Evolutionary conservation across 2,797 vertebrate genomes (phyloP).

Genomic region (Falco columbarius): DNA sequence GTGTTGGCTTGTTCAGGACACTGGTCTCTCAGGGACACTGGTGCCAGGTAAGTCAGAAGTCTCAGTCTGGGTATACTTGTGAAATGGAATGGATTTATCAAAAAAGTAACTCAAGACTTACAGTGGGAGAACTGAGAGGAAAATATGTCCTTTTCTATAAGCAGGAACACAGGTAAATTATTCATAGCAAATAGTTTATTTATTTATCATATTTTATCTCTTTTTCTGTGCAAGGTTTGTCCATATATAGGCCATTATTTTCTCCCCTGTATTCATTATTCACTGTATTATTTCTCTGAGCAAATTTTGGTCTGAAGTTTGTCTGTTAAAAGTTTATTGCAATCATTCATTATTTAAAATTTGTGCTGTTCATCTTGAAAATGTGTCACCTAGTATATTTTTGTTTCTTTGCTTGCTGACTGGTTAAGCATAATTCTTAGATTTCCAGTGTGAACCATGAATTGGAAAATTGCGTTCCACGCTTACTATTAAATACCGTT

Average conservation of each 20-base stretch:
- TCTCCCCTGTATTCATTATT: not conserved
- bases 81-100: not conserved
- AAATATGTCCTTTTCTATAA: not conserved
- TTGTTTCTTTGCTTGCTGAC: not conserved
- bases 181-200: not conserved
- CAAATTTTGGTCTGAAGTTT: not conserved
- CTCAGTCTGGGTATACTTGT: not conserved
- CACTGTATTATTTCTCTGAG: not conserved
- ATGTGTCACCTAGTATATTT: not conserved
- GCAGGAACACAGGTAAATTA: not conserved
- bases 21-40: not conserved
- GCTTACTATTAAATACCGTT: not conserved
- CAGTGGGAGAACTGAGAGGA: not conserved
- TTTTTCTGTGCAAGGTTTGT: not conserved
- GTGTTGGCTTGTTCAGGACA: not conserved
- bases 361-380: not conserved
- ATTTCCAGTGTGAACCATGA: not conserved
- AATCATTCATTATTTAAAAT: conserved; percentile 19
- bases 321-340: not conserved
- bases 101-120: not conserved
- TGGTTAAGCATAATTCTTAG: not conserved
- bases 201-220: not conserved
- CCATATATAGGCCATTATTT: not conserved
- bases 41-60: not conserved
- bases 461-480: not conserved